A percentile compares a stretch with the other conserved stretches of the same genome.
Conservation (phyloP, 2,113 vertebrate species). For the Grallaria varia region DNA sequence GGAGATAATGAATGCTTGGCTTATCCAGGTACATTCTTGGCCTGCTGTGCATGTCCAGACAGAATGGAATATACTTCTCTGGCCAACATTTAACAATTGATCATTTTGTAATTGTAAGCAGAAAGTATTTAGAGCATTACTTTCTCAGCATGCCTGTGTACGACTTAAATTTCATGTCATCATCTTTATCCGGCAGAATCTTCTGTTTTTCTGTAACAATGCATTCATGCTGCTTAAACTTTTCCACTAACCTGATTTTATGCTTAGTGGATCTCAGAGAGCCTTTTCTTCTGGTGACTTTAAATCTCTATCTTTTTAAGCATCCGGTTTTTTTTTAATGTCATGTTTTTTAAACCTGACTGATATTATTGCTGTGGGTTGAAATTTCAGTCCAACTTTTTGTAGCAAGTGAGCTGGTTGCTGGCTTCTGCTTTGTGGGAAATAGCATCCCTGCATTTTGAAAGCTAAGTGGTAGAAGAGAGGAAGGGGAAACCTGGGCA, state of each 20-base stretch:
- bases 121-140: constrained; percentile 63
- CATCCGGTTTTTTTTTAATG: neutral
- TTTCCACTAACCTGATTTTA: constrained; percentile 46
- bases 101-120: constrained; percentile 66
- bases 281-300: neutral
- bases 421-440: constrained; percentile 1
- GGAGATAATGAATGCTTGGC: constrained; percentile 83
- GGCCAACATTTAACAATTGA: constrained; percentile 69
- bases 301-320: neutral
- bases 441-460: neutral
- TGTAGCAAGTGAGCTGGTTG: neutral
- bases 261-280: neutral
- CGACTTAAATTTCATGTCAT: constrained; percentile 62
- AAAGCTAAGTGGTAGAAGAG: neutral
- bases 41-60: constrained; percentile 67
- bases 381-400: neutral
- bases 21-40: constrained; percentile 84
- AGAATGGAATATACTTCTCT: constrained; percentile 70
- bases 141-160: constrained; percentile 62
- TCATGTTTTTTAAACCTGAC: neutral
- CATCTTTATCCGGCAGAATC: constrained; percentile 59
- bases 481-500: neutral
- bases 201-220: constrained; percentile 45
- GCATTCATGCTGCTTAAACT: neutral
- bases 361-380: neutral